Evolutionary conservation across 2,113 vertebrate genomes (phyloP), one percentile per base, ranked within the genome.

Genomic region (Periophthalmus modestus): DNA sequence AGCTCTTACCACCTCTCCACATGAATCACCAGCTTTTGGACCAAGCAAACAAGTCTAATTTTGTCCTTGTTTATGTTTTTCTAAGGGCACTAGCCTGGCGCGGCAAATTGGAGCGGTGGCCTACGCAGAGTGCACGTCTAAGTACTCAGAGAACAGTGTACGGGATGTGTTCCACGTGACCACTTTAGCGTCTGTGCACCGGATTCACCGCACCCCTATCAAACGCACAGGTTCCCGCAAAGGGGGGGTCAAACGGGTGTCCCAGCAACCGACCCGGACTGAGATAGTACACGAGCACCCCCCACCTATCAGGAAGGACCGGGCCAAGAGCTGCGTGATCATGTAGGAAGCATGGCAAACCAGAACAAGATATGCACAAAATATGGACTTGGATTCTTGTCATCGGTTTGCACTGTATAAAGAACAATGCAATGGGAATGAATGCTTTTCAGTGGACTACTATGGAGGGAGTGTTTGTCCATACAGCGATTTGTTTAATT

Each of bases 151-250:
- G 92, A 97, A 97, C 94, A 98, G 95, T 21, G 96, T 98, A 14
- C 93, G 97, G 23, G 97, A 98, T 0, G 97, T 98, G 18, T 98
- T 98, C 72, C 97, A 98, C 0, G 90, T 97, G 57, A 96, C 97
- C 87, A 98, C 97, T 0, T 91, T 98, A 68, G 94, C 96, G 7
- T 96, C 96, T 0, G 92, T 96, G 24, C 94, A 89, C 85, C 93
- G 91, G 28, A 68, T 92, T 69, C 93, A 93, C 24, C 91, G 94
- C 88, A 95, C 95, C 75, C 83, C 94, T 79, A 80, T 91, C 48
- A 96, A 96, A 71, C 94, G 95, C 5, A 92, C 93, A 43, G 94
- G 91, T 85, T 96, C 96, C 12, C 95, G 95, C 2, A 93, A 93
- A 21, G 95, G 94, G 88, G 93, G 94, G 88, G 93, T 97, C 70